Evolutionary conservation across 2,797 vertebrate genomes (phyloP).

Genomic region (Anisognathus igniventris): DNA sequence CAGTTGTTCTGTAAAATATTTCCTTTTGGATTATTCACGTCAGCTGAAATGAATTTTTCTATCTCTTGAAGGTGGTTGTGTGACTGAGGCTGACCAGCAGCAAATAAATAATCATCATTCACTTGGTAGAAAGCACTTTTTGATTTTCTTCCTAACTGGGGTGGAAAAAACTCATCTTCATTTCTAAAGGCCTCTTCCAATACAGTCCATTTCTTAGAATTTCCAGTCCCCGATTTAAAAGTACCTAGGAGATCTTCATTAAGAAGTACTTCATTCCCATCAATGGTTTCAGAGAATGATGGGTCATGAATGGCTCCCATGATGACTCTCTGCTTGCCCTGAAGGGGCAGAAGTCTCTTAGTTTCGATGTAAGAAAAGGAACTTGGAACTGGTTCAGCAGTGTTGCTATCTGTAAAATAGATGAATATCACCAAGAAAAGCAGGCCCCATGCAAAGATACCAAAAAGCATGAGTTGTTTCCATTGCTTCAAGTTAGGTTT

Average conservation of each 20-base stretch:
- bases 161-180: slow-evolving; percentile 67
- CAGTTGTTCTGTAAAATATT: slow-evolving; percentile 36
- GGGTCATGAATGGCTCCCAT: slow-evolving; percentile 79
- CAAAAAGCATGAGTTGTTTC: slow-evolving; percentile 88
- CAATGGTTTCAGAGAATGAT: slow-evolving; percentile 56
- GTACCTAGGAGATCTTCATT: slow-evolving; percentile 51
- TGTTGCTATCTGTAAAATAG: slow-evolving; percentile 90
- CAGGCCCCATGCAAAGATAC: slow-evolving; percentile 92
- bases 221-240: slow-evolving; percentile 57
- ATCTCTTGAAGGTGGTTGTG: slow-evolving; percentile 60
- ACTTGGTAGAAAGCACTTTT: slow-evolving; percentile 66
- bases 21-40: slow-evolving; percentile 38
- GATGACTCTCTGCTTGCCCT: slow-evolving; percentile 81
- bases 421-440: slow-evolving; percentile 90
- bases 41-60: slow-evolving; percentile 37
- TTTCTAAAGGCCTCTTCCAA: slow-evolving; percentile 69
- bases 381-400: slow-evolving; percentile 81
- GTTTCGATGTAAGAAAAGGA: slow-evolving; percentile 87
- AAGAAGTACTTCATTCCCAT: slow-evolving; percentile 44
- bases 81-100: slow-evolving; percentile 67
- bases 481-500: slow-evolving; percentile 85
- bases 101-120: slow-evolving; percentile 63
- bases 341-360: slow-evolving; percentile 84
- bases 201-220: slow-evolving; percentile 68
- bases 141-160: slow-evolving; percentile 67